phyloP scores from a whole-genome alignment of 2,797 vertebrate species.

The Monodelphis domestica region DNA sequence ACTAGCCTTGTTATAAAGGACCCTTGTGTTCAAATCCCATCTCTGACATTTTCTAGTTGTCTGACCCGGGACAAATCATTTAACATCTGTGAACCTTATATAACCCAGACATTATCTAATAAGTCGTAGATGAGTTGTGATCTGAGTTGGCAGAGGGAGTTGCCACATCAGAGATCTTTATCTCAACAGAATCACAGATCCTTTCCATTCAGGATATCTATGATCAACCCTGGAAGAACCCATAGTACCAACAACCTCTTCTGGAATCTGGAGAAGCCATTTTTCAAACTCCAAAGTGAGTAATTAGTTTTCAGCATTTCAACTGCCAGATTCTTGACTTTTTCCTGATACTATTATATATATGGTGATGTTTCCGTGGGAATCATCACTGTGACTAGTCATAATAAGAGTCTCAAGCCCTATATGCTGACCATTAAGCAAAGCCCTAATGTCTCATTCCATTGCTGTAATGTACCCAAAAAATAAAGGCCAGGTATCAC shows the following conservation, averaged over 20 bases:
- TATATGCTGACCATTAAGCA: constrained; percentile 59
- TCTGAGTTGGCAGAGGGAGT: not conserved
- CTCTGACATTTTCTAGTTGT: not conserved
- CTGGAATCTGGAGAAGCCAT: constrained; percentile 27
- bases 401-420: constrained; percentile 64
- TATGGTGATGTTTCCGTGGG: not conserved
- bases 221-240: constrained; percentile 29
- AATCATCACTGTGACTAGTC: constrained; percentile 63
- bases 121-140: not conserved
- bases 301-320: constrained; percentile 36
- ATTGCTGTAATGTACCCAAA: constrained; percentile 53
- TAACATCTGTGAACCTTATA: not conserved
- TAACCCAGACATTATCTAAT: not conserved
- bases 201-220: not conserved
- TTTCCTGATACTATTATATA: constrained; percentile 5
- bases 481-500: constrained; percentile 60
- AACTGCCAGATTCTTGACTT: not conserved
- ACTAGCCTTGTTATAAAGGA: not conserved
- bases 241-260: not conserved
- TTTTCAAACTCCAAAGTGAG: constrained; percentile 25
- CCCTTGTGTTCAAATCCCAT: not conserved
- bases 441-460: constrained; percentile 48
- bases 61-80: not conserved
- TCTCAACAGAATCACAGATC: not conserved
- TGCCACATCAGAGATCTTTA: not conserved